A percentile compares a stretch with the other conserved stretches of the same genome.
Conservation (phyloP, 2,797 vertebrate genomes). For the Peromyscus aztecus region DNA sequence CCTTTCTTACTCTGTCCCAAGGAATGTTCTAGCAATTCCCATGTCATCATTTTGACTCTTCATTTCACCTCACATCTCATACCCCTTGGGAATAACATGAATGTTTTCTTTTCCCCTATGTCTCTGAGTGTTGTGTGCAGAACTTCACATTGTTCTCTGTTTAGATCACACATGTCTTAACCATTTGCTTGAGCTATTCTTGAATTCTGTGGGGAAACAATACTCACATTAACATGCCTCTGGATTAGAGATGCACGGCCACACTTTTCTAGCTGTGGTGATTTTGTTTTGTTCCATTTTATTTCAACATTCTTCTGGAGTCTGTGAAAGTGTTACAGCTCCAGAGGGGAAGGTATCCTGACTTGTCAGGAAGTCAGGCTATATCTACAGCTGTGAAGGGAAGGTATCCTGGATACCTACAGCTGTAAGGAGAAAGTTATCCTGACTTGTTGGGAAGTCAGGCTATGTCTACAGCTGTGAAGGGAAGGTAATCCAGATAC, state of each 20-base stretch:
- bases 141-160: not conserved
- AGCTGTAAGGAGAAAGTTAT: too few species aligned
- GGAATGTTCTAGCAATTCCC: too few species aligned
- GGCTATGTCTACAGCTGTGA: too few species aligned
- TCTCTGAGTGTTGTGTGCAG: not conserved
- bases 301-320: not conserved
- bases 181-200: not conserved
- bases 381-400: too few species aligned
- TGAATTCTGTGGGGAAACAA: not conserved
- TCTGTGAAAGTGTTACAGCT: not conserved
- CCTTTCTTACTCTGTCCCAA: too few species aligned
- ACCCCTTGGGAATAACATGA: not conserved
- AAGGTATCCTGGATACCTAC: too few species aligned
- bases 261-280: not conserved
- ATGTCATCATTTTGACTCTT: not conserved
- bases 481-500: too few species aligned
- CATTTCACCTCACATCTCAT: not conserved
- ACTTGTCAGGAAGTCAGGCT: too few species aligned
- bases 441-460: too few species aligned
- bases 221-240: not conserved
- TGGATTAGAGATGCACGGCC: not conserved
- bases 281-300: not conserved
- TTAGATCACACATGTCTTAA: not conserved
- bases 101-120: too few species aligned
- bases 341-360: too few species aligned